phyloP scores from a whole-genome alignment of 2,113 vertebrate genomes.

The Pluvianellus socialis region DNA sequence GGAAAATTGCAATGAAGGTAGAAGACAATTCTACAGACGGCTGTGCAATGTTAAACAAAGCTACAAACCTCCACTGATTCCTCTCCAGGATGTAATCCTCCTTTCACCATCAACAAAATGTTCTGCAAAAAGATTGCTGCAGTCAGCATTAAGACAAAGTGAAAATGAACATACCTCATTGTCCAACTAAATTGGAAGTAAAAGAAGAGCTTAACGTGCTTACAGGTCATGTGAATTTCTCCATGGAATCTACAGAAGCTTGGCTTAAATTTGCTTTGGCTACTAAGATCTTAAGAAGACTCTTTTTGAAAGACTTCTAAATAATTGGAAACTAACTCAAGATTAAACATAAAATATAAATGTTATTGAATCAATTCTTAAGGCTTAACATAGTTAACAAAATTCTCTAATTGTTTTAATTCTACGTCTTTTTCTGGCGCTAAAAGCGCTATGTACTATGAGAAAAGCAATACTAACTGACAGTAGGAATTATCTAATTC shows the following conservation, averaged over 20 bases:
- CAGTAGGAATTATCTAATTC: background rate
- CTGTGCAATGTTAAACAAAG: background rate
- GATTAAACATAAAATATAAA: background rate
- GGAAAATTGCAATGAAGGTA: background rate
- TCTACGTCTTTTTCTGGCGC: background rate
- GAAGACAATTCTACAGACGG: background rate
- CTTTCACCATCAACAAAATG: background rate
- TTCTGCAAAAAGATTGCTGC: background rate
- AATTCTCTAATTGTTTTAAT: background rate
- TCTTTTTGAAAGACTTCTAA: background rate
- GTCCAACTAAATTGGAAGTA: background rate
- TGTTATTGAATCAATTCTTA: background rate
- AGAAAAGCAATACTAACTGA: background rate
- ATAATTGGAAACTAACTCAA: background rate
- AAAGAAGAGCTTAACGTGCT: background rate
- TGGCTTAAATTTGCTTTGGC: background rate
- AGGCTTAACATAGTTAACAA: background rate
- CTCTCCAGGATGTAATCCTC: background rate
- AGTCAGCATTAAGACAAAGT: background rate
- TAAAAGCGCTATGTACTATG: background rate
- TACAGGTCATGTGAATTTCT: background rate
- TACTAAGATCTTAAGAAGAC: background rate
- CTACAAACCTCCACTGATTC: background rate
- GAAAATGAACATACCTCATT: background rate
- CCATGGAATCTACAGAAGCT: background rate